Evolutionary conservation across 2,797 vertebrate genomes (phyloP).

Genomic region (Takifugu rubripes): DNA sequence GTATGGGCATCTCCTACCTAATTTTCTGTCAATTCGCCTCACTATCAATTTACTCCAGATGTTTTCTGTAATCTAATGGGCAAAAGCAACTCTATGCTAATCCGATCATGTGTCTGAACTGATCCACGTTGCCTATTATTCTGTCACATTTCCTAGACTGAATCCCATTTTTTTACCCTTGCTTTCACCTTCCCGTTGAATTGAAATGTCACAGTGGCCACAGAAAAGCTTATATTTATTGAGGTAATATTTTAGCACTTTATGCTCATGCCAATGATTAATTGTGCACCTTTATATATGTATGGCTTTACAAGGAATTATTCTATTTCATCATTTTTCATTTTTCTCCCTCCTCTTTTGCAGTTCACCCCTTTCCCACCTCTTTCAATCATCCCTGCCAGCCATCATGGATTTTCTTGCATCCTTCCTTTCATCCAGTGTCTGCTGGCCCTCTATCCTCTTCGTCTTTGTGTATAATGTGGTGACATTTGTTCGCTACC

Average conservation of each 20-base stretch:
- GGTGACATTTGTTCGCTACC: constrained; percentile 72
- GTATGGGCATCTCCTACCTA: not conserved
- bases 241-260: not conserved
- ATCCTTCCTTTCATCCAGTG: constrained; percentile 9
- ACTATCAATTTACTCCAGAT: not conserved
- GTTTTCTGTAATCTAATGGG: constrained; percentile 4
- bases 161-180: constrained; percentile 7
- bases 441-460: constrained; percentile 8
- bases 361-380: not conserved
- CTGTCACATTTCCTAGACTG: not conserved
- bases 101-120: constrained; percentile 6
- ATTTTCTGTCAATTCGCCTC: not conserved
- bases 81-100: constrained; percentile 9
- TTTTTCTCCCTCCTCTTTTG: not conserved
- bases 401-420: constrained; percentile 2
- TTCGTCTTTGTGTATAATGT: constrained; percentile 27
- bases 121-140: not conserved
- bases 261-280: not conserved
- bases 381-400: not conserved
- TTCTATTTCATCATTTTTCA: not conserved
- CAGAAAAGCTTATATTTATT: not conserved
- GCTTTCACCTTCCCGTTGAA: constrained; percentile 7
- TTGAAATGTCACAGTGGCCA: not conserved
- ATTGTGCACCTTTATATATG: not conserved
- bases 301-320: not conserved